These are phyloP conservation scores for Eupithecia centaureata DNA, from an alignment of 2,888 invertebrate species.

Conservation along the genomic window DNA sequence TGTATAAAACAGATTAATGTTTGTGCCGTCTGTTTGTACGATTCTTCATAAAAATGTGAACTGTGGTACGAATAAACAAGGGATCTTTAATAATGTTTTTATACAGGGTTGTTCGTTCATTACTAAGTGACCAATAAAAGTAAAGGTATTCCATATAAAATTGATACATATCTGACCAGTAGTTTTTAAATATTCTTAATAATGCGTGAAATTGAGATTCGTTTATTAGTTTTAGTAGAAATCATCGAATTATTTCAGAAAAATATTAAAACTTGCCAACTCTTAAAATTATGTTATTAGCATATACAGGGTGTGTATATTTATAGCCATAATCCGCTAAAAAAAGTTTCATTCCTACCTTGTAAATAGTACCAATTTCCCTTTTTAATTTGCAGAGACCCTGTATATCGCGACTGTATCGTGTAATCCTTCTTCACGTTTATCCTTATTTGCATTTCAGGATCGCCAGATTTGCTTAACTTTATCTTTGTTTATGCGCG, in stretches of 20 bases:
- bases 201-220: too few species aligned
- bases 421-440: constrained; percentile 53
- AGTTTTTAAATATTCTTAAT: too few species aligned
- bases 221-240: too few species aligned
- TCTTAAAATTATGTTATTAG: too few species aligned
- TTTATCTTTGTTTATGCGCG: constrained; percentile 38
- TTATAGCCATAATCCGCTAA: neutral
- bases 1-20: constrained; percentile 83
- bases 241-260: too few species aligned
- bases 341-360: neutral
- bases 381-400: constrained; percentile 18
- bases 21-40: constrained; percentile 78
- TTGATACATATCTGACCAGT: too few species aligned
- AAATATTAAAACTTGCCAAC: neutral
- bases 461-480: constrained; percentile 33
- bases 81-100: constrained; percentile 68
- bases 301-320: too few species aligned
- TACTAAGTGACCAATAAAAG: too few species aligned
- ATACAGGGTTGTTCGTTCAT: constrained; percentile 21
- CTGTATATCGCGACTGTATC: constrained; percentile 67
- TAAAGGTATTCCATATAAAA: too few species aligned
- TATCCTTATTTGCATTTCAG: constrained; percentile 43
- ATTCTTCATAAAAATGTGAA: constrained; percentile 82
- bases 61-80: constrained; percentile 71
- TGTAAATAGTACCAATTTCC: neutral